Percentiles rank a stretch among this genome's conserved stretches.
Conservation (phyloP, 2,888 invertebrate genomes). For the Mesorhabditis sp. region DNA sequence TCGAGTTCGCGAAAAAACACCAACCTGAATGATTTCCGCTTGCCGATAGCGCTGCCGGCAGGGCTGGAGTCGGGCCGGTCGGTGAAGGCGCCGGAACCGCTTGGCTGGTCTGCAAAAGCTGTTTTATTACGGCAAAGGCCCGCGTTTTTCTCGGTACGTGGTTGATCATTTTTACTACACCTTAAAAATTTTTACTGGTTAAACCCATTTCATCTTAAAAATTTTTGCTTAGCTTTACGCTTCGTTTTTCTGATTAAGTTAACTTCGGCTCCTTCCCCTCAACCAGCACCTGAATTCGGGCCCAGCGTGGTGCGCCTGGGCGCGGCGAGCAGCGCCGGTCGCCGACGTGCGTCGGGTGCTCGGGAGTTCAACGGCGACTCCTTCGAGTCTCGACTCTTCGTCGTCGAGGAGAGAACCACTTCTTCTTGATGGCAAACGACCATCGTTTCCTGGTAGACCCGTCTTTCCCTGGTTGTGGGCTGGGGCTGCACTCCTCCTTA, state of each 20-base stretch:
- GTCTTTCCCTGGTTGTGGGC: conserved; percentile 14
- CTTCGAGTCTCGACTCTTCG: conserved; percentile 22
- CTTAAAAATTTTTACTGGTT: too few species aligned
- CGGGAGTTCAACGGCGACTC: conserved; percentile 16
- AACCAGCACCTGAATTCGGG: neutral
- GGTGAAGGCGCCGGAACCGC: conserved; percentile 21
- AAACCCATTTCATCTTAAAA: too few species aligned
- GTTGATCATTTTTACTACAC: too few species aligned
- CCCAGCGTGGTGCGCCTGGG: conserved; percentile 30
- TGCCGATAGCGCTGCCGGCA: conserved; percentile 25
- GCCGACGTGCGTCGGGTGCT: conserved; percentile 10
- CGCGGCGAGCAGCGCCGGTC: conserved; percentile 20
- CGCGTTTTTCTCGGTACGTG: neutral
- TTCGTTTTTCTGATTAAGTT: neutral
- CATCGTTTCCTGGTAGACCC: conserved; percentile 38
- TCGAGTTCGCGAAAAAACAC: neutral
- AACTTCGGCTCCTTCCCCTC: neutral
- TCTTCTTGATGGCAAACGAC: conserved; percentile 43
- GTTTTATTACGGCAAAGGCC: neutral
- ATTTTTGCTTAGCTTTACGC: too few species aligned
- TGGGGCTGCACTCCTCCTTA: conserved; percentile 14
- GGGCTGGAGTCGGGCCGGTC: conserved; percentile 30
- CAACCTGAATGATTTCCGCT: conserved; percentile 37
- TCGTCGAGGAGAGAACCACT: conserved; percentile 43
- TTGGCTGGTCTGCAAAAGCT: neutral